A percentile compares a stretch with the other conserved stretches of the same genome.
phyloP scores from a whole-genome alignment of 2,113 vertebrate species.

The Melospiza georgiana region DNA sequence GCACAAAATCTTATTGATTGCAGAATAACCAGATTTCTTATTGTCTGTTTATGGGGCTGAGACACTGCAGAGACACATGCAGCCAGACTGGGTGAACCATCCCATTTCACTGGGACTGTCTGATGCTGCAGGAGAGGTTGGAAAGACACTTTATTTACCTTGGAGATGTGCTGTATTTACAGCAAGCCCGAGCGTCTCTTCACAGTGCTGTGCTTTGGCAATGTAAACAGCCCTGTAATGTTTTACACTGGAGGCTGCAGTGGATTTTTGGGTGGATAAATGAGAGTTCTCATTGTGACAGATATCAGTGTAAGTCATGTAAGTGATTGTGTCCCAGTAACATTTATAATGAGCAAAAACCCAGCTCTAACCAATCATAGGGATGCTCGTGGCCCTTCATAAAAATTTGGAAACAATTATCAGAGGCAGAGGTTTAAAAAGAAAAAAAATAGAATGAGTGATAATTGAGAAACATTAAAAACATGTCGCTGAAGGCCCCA shows the following conservation, averaged over 20 bases:
- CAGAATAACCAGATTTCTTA: background rate
- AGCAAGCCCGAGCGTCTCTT: background rate
- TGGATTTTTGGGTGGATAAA: background rate
- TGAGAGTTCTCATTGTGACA: background rate
- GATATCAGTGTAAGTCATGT: background rate
- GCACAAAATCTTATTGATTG: background rate
- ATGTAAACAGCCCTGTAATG: background rate
- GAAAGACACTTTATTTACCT: background rate
- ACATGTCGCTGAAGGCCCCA: background rate
- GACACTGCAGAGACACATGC: rapidly evolving
- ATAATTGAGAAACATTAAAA: background rate
- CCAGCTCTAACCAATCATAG: background rate
- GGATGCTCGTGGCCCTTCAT: background rate
- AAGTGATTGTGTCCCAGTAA: background rate
- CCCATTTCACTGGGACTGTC: background rate
- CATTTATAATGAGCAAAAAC: background rate
- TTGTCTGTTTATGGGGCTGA: background rate
- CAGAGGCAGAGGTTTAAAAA: background rate
- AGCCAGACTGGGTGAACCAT: background rate
- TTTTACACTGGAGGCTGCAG: background rate
- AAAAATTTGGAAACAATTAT: background rate
- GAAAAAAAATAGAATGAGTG: background rate
- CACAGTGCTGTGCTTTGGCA: background rate
- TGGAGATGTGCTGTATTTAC: background rate
- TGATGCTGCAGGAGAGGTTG: background rate